Evolutionary conservation across 2,888 invertebrate genomes (phyloP).

Genomic region (Lasioglossum marginatum): DNA sequence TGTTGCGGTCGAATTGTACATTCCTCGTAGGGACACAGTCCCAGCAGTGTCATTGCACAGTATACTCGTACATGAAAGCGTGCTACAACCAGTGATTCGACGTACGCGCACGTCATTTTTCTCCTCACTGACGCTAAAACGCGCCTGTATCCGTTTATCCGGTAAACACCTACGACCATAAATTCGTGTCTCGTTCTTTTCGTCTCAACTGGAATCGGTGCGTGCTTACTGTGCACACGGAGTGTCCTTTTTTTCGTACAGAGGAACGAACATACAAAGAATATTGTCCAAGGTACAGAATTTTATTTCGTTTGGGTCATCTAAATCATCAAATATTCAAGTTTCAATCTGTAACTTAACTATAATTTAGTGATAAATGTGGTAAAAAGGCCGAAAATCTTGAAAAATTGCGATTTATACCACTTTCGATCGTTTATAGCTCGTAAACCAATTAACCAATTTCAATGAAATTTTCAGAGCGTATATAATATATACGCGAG

Average conservation of each 20-base stretch:
- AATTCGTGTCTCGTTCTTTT: conserved; percentile 11
- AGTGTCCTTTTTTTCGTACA: conserved; percentile 24
- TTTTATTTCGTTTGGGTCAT: background rate
- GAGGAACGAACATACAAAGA: background rate
- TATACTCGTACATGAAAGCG: conserved; percentile 46
- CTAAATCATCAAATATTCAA: background rate
- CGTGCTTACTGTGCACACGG: conserved; percentile 39
- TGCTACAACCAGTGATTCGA: conserved; percentile 31
- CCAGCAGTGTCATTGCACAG: conserved; percentile 68
- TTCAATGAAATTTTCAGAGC: too few species aligned
- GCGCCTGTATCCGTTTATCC: conserved; percentile 14
- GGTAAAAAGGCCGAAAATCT: too few species aligned
- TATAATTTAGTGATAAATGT: too few species aligned
- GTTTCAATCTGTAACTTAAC: too few species aligned
- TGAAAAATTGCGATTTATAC: too few species aligned
- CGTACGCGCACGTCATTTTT: conserved; percentile 24
- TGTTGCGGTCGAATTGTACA: conserved; percentile 53
- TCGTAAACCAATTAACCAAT: too few species aligned
- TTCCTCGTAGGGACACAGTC: conserved; percentile 63
- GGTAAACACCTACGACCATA: conserved; percentile 1
- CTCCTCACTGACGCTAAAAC: conserved; percentile 7
- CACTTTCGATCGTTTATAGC: too few species aligned
- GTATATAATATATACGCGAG: too few species aligned
- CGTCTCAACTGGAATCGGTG: conserved; percentile 8
- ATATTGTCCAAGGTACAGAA: conserved; percentile 27